Conservation (phyloP, 2,888 invertebrate genomes). For the Limnephilus marmoratus region DNA sequence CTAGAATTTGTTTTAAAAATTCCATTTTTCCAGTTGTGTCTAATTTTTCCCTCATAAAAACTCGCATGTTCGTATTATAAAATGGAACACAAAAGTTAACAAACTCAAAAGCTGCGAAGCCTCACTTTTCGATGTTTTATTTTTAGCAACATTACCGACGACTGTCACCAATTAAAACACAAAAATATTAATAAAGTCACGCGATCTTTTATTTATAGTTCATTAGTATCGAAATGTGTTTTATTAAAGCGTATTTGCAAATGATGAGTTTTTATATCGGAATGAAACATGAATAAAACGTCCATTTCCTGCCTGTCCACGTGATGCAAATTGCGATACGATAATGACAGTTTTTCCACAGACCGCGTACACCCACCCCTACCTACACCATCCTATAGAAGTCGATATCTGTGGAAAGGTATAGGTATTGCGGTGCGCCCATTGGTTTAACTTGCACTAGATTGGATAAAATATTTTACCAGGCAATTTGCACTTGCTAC, state of each 20-base stretch:
- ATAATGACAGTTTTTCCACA: neutral
- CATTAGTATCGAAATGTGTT: neutral
- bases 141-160: neutral
- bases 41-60: too few species aligned
- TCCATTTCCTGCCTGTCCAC: neutral
- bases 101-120: too few species aligned
- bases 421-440: neutral
- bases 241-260: neutral
- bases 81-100: too few species aligned
- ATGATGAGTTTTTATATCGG: neutral
- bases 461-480: neutral
- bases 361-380: neutral
- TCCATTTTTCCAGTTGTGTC: too few species aligned
- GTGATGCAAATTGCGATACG: neutral
- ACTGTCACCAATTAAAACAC: neutral
- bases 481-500: too few species aligned
- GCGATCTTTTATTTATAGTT: neutral
- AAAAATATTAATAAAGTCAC: neutral
- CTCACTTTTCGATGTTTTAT: neutral
- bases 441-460: neutral
- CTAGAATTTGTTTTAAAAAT: too few species aligned
- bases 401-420: neutral
- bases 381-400: neutral
- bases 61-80: too few species aligned
- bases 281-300: neutral